Conservation (phyloP, 2,113 vertebrate genomes). For the cat (Felis catus) region DNA sequence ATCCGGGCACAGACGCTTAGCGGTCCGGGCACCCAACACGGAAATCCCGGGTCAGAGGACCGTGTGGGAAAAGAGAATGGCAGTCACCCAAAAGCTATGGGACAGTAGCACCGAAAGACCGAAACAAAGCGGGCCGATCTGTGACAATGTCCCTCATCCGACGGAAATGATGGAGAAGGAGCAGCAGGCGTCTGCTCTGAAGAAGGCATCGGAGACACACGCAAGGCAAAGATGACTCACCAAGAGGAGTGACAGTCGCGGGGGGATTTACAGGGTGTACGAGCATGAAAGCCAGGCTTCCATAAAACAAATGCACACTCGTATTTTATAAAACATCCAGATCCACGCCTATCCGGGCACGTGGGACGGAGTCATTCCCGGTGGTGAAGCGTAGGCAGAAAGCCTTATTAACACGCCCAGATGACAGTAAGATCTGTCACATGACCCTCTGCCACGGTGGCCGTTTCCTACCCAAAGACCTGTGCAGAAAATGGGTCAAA, state of each 20-base stretch:
- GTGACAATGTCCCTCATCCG: background rate
- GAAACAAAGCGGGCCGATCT: too few relatives aligned
- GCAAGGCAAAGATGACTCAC: background rate
- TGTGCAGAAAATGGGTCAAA: background rate
- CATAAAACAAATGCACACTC: background rate
- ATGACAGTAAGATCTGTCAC: fast-evolving
- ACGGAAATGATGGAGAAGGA: background rate
- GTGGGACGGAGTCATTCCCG: fast-evolving
- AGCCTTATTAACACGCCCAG: fast-evolving
- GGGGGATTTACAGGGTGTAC: background rate
- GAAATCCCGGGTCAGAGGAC: background rate
- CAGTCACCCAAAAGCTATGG: background rate
- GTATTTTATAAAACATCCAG: background rate
- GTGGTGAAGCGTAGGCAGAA: fast-evolving
- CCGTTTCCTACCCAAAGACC: background rate
- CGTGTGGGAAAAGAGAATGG: fast-evolving
- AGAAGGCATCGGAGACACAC: background rate
- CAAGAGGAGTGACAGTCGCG: fast-evolving
- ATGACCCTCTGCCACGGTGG: background rate
- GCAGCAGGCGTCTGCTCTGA: background rate
- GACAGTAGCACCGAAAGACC: too few relatives aligned
- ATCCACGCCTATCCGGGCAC: too few relatives aligned
- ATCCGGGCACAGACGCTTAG: fast-evolving
- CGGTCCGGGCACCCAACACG: fast-evolving
- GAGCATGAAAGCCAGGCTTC: background rate